Base-by-base conservation (phyloP, 2,797 vertebrate species). In the Monodelphis domestica region DNA sequence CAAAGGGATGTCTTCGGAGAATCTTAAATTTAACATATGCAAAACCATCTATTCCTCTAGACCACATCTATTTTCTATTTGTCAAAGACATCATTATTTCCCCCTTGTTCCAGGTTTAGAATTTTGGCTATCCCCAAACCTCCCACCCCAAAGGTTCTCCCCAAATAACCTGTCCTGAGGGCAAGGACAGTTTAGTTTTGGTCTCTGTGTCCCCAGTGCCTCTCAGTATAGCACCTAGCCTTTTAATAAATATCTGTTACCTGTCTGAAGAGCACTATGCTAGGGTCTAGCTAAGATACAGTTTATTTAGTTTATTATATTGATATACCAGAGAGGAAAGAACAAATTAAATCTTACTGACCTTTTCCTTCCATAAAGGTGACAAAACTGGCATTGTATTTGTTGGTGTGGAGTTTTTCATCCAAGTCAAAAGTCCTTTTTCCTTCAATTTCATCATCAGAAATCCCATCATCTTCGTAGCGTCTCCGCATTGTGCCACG, bases 391-490 rank as follows among this genome's bases (percentile, higher is more conserved):
- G 98, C 99, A 96, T 98, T 98, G 90, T 99, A 99, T 97, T 99
- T 98, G 95, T 98, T 97, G 94, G 99, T 99, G 38, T 98, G 97
- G 95, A 99, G 98, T 97, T 99, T 99, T 94, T 99, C 99, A 70
- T 99, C 99, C 53, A 99, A 98, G 97, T 99, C 99, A 97, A 99
- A 99, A 0, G 98, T 99, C 92, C 99, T 98, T 97, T 99, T 99
- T 38, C 99, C 99, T 97, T 99, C 99, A 38, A 99, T 99, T 98
- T 99, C 99, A 94, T 99, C 99, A 29, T 99, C 99, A 0, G 99
- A 99, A 97, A 99, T 99, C 54, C 99, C 99, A 63, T 99, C 99
- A 0, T 99, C 99, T 95, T 99, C 99, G 50, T 99, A 99, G 84
- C 99, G 99, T 3, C 99, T 99, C 24, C 99, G 98, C 91, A 99